Conservation (phyloP, 1,140 invertebrate genomes). For the Rhyzopertha dominica region DNA sequence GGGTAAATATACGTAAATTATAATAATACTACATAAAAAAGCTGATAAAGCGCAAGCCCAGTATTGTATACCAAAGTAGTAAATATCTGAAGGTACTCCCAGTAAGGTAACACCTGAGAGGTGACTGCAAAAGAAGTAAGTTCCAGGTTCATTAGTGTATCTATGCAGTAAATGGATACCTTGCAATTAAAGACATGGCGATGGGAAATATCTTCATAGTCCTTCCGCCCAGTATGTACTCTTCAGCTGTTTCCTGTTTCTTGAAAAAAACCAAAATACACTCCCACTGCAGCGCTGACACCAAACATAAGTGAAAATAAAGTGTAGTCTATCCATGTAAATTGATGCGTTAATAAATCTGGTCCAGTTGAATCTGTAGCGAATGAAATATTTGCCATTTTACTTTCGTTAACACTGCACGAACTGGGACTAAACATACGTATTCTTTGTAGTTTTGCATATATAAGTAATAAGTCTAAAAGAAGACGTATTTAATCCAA, state of each 20-base stretch:
- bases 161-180: too few relatives aligned
- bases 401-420: too few relatives aligned
- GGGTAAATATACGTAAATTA: constrained; percentile 53
- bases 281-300: constrained; percentile 63
- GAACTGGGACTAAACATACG: too few relatives aligned
- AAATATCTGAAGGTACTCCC: constrained; percentile 64
- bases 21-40: constrained; percentile 54
- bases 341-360: constrained; percentile 49
- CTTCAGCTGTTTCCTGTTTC: constrained; percentile 64
- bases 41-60: constrained; percentile 55
- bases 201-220: constrained; percentile 70
- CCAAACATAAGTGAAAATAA: constrained; percentile 60
- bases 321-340: constrained; percentile 45
- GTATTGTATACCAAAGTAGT: constrained; percentile 64
- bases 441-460: too few relatives aligned
- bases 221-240: constrained; percentile 74
- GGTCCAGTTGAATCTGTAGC: too few relatives aligned
- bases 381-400: too few relatives aligned
- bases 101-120: constrained; percentile 75
- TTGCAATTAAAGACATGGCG: constrained; percentile 62
- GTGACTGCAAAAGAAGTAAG: constrained; percentile 53
- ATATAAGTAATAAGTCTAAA: too few relatives aligned
- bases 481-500: too few relatives aligned
- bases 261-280: constrained; percentile 70
- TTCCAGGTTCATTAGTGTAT: too few relatives aligned